Percentiles rank a stretch among this genome's conserved stretches.
Conservation (phyloP, 2,113 vertebrate genomes). For the mouse (Mus musculus) region GRCm39 chr2:114137501-114138000, state of each 20-base stretch:
- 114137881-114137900: neutral
- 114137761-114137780: neutral
- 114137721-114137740: neutral
- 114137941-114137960: neutral
- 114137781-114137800: neutral
- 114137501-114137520: neutral
- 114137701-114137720: slow-evolving; percentile 11
- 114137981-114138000: neutral
- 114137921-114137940: neutral
- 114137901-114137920: neutral
- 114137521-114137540: neutral
- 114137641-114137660: neutral
- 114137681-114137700: neutral
- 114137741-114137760: slow-evolving; percentile 4
- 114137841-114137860: neutral
- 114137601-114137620: neutral
- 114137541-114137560: slow-evolving; percentile 23
- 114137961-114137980: neutral
- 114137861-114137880: neutral
- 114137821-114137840: neutral
- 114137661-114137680: slow-evolving; percentile 18
- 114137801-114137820: neutral
- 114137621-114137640: slow-evolving; percentile 1
- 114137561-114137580: neutral
- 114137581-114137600: neutral